A percentile compares a stretch with the other conserved stretches of the same genome.
Evolutionary conservation across 2,888 invertebrate species (phyloP).

Genomic region (Diaphora mendica): DNA sequence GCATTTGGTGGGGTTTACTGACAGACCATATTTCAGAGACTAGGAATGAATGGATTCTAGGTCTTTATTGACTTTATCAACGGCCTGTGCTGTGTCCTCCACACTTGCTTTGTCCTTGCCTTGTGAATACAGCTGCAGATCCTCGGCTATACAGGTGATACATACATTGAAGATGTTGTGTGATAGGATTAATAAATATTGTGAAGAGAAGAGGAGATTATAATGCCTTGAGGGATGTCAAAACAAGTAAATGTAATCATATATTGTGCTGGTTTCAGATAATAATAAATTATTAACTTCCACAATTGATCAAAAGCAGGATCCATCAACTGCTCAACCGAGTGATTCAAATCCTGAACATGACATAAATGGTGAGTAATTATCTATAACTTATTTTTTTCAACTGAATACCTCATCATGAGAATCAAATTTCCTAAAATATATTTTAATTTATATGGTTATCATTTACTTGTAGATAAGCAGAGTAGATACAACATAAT

Average conservation of each 20-base stretch:
- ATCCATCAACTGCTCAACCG: conserved; percentile 65
- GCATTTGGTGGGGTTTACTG: too few species aligned
- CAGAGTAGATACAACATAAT: not conserved
- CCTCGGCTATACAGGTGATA: too few species aligned
- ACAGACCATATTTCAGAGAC: too few species aligned
- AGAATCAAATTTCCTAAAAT: not conserved
- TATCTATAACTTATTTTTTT: not conserved
- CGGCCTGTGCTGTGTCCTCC: too few species aligned
- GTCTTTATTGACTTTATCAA: too few species aligned
- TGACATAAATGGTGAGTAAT: conserved; percentile 71
- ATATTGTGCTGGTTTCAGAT: conserved; percentile 53
- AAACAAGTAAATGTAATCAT: not conserved
- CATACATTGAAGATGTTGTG: too few species aligned
- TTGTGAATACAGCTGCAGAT: too few species aligned
- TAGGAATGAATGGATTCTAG: too few species aligned
- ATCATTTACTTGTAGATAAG: not conserved
- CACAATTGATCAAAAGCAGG: conserved; percentile 68
- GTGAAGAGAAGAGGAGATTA: too few species aligned
- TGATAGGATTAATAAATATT: too few species aligned
- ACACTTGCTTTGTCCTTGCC: too few species aligned
- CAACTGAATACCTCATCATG: not conserved
- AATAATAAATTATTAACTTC: conserved; percentile 68
- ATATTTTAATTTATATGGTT: not conserved
- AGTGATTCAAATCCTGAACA: conserved; percentile 72
- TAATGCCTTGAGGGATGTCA: too few species aligned